Base-by-base conservation (phyloP, 2,797 vertebrate genomes). In the Neosilurus mollespiculum region DNA sequence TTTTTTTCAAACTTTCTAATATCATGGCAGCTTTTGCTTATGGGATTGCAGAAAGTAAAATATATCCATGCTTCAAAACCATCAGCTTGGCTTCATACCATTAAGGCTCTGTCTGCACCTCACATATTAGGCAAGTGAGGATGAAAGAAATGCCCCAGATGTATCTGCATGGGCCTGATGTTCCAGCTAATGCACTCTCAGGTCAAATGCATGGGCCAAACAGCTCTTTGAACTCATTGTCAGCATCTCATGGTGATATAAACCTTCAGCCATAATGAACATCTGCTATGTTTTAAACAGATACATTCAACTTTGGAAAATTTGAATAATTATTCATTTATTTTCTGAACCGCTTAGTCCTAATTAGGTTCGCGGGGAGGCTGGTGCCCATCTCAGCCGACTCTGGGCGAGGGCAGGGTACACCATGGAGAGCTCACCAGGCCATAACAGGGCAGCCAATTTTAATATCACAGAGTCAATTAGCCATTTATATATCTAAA, bases 31-130 rank as follows among this genome's bases (percentile, higher is more conserved):
- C 80, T 80, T 78, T 84, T 30, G 79, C 61, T 87, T 3, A 18
- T 84, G 85, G 88, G 87, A 90, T 92, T 86, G 65, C 82, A 78
- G 59, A 59, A 6, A 75, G 71, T 84, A 89, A 89, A 90, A 89
- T 83, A 22, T 53, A 59, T 87, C 86, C 85, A 66, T 75, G 70
- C 84, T 86, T 88, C 85, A 9, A 43, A 85, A 86, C 87, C 89
- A 84, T 91, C 91, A 87, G 81, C 82, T 77, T 88, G 89, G 85
- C 87, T 75, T 86, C 59, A 72, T 24, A 90, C 90, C 92, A 91
- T 87, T 70, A 30, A 84, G 85, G 61, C 75, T 92, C 92, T 91
- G 87, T 94, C 92, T 85, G 79, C 91, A 92, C 91, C 88, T 92
- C 84, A 61, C n/a, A 78, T 83, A 65, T 59, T 75, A 59, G 67